These are phyloP conservation scores for Eurois occulta DNA, from an alignment of 2,888 invertebrate species.

Conservation along the genomic window DNA sequence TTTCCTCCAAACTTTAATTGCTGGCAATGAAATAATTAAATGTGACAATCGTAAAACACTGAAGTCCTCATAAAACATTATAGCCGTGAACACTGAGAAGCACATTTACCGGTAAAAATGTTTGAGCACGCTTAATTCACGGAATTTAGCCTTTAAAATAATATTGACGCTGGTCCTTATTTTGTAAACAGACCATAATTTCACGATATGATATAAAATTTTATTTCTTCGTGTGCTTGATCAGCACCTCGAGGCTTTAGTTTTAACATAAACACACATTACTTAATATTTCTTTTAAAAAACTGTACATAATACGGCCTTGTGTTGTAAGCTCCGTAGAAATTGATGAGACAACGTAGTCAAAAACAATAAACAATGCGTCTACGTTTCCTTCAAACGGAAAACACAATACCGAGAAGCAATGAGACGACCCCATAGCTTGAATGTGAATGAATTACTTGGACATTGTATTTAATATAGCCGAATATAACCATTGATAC, in stretches of 20 bases:
- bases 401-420: not conserved
- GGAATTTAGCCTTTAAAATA: conserved; percentile 58
- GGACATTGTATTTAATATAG: not conserved
- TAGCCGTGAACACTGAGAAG: conserved; percentile 79
- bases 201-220: conserved; percentile 36
- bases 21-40: conserved; percentile 90
- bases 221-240: not conserved
- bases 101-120: conserved; percentile 75
- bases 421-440: not conserved
- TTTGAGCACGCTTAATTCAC: conserved; percentile 63
- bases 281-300: not conserved
- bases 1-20: conserved; percentile 89
- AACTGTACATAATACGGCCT: not conserved
- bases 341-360: not conserved
- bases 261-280: not conserved
- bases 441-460: not conserved
- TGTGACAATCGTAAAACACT: conserved; percentile 90
- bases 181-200: conserved; percentile 42
- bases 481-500: not conserved
- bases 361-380: not conserved
- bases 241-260: not conserved
- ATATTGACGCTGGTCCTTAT: conserved; percentile 56
- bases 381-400: not conserved
- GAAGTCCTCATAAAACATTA: conserved; percentile 85
- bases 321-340: not conserved